Evolutionary conservation across 2,113 vertebrate genomes (phyloP).

Genomic region (Anser cygnoides): DNA sequence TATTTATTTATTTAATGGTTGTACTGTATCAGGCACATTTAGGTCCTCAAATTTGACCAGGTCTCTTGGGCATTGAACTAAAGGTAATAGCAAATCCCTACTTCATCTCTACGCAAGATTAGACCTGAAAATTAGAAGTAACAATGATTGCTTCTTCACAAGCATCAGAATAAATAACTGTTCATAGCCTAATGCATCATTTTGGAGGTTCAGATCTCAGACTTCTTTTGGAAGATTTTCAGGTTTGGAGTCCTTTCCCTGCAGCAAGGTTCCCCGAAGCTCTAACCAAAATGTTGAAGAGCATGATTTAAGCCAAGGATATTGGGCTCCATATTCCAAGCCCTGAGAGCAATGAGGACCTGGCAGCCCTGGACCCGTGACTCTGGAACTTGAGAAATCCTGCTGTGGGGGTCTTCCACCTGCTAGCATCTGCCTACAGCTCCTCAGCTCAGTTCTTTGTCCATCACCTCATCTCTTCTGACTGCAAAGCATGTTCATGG

Average conservation of each 20-base stretch:
- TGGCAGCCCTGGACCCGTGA: neutral
- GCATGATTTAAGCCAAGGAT: neutral
- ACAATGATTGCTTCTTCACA: neutral
- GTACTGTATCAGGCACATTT: neutral
- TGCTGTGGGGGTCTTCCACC: fast-evolving
- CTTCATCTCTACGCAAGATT: neutral
- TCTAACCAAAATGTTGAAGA: neutral
- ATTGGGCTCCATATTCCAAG: neutral
- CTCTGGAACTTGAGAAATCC: neutral
- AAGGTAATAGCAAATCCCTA: neutral
- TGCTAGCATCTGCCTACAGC: neutral
- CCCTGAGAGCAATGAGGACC: neutral
- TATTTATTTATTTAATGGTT: neutral
- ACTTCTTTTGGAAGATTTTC: neutral
- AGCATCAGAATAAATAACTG: neutral
- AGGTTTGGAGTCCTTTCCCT: neutral
- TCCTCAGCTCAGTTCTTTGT: neutral
- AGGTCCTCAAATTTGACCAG: neutral
- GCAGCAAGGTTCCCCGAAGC: fast-evolving
- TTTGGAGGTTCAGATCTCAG: neutral
- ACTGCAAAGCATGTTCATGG: neutral
- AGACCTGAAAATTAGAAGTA: neutral
- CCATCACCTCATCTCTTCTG: neutral
- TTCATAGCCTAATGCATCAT: neutral
- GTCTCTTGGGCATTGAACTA: neutral